Evolutionary conservation across 2,113 vertebrate species (phyloP), one percentile per base, ranked within the genome.

Genomic region (Leuciscus idus): DNA sequence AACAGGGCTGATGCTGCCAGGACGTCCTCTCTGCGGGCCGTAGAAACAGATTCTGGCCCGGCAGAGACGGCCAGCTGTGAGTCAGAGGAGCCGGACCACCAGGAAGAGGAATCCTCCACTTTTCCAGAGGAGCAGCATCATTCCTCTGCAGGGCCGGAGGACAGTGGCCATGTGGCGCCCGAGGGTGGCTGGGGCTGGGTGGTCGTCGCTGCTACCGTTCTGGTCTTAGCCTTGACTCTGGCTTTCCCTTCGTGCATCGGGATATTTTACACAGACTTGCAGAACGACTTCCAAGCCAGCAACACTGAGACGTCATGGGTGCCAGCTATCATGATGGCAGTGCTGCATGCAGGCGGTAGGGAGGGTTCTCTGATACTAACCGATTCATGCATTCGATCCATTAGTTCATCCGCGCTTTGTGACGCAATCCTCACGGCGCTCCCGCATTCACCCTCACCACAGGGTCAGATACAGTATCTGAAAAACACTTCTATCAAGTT

Each of bases 281-380:
- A 96, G 92, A 91, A 0, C 0, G 95, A 97, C 64, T 97, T 97
- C 89, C 91, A 94, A 10, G 94, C 96, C 84, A 95, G 92, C 94
- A 97, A 96, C 84, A 96, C 95, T 0, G 91, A 96, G 89, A 96
- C 94, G 0, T 96, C 97, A 0, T 97, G 96, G 96, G 95, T 97
- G 79, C 96, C 96, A 0, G 96, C 97, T 87, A 95, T 97, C 87
- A 92, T 95, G 92, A 94, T 91, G 4, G 95, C 95, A 0, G 92
- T 95, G 87, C 91, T 97, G 64, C 94, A 97, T 0, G 94, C 93
- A 10, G 95, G 96, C 2, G 96, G 97, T 97, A 87, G 93, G 95
- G 90, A 36, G 55, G 30, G 7, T 57, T 23, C 8, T 55, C 28
- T 68, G 19, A 83, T 21, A 10, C 13, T 26, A 43, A 11, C 52